Evolutionary conservation across 2,888 invertebrate genomes (phyloP).

Genomic region (Sesamia inferens): DNA sequence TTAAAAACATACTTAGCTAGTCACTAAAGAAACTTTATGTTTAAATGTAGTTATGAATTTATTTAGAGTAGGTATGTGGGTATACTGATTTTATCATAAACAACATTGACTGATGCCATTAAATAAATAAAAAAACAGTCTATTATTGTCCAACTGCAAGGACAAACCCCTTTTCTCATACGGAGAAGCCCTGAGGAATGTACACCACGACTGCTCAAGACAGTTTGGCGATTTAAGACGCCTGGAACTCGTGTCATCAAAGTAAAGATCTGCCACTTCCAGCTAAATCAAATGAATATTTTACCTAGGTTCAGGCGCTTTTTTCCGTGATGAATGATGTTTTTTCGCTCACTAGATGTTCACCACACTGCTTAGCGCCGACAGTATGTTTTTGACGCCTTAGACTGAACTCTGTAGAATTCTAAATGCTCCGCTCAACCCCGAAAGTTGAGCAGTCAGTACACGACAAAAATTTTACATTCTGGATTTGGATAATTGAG

Average conservation of each 20-base stretch:
- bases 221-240: neutral
- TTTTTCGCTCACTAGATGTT: no score
- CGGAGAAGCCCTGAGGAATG: neutral
- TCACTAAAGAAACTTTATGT: neutral
- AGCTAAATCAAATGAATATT: neutral
- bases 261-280: neutral
- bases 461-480: neutral
- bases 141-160: neutral
- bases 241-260: neutral
- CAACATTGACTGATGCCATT: neutral
- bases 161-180: neutral
- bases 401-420: no score
- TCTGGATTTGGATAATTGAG: neutral
- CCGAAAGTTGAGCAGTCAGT: neutral
- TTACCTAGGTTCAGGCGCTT: no score
- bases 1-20: neutral
- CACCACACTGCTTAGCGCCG: no score
- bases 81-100: neutral
- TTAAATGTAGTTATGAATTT: neutral
- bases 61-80: no score
- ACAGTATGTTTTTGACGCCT: no score
- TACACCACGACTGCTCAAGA: neutral
- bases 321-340: no score
- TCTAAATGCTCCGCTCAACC: neutral
- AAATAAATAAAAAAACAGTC: neutral